Percentiles rank a stretch among this genome's conserved stretches.
These are phyloP conservation scores for Chymomyza caudatula DNA, from an alignment of 2,888 invertebrate species.

Conservation along the genomic window DNA sequence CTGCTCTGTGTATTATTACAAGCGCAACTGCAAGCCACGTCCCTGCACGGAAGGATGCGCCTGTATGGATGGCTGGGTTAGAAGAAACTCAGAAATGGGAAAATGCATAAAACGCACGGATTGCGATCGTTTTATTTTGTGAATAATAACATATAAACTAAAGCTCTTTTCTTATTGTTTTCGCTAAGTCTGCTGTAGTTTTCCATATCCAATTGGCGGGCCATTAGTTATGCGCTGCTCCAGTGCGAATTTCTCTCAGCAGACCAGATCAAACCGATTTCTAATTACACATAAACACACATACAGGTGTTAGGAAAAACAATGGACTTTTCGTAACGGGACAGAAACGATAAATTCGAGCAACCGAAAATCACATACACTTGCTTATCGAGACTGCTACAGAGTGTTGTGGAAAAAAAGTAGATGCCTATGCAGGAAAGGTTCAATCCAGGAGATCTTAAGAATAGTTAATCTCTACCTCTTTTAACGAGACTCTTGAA, in stretches of 20 bases:
- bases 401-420: no score
- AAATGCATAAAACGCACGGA: conserved; percentile 18
- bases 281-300: not conserved
- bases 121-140: conserved; percentile 31
- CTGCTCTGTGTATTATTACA: not conserved
- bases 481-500: no score
- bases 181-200: not conserved
- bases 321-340: not conserved
- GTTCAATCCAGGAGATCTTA: no score
- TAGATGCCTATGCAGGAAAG: no score
- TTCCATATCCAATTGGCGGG: not conserved
- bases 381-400: not conserved
- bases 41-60: conserved; percentile 25
- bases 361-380: not conserved
- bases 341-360: not conserved
- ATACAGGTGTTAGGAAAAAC: not conserved
- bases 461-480: no score
- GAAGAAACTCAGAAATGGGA: conserved; percentile 7
- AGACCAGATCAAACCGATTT: not conserved
- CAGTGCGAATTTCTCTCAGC: not conserved
- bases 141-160: not conserved
- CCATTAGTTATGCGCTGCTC: not conserved
- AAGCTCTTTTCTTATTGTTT: not conserved
- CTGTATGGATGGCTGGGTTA: conserved; percentile 21
- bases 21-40: conserved; percentile 9